phyloP scores from a whole-genome alignment of 2,888 invertebrate species.

The Tridacna gigas region DNA sequence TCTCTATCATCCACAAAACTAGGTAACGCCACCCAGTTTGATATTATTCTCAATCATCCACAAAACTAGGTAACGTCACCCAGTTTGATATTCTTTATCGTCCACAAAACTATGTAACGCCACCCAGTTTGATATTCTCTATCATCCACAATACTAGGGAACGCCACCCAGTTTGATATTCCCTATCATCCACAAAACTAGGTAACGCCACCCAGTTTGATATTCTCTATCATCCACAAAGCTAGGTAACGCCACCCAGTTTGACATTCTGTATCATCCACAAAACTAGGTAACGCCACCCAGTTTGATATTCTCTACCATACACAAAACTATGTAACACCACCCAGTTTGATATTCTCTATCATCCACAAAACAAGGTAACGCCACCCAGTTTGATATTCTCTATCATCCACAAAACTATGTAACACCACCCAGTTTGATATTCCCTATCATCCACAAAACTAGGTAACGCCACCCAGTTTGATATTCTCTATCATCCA shows the following conservation, averaged over 20 bases:
- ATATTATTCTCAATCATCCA: conserved; percentile 31
- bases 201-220: conserved; percentile 65
- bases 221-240: conserved; percentile 20
- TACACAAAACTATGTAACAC: conserved; percentile 54
- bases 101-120: conserved; percentile 55
- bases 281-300: conserved; percentile 57
- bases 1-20: not conserved
- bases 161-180: conserved; percentile 62
- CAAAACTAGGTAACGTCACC: conserved; percentile 57
- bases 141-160: conserved; percentile 45
- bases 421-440: conserved; percentile 65
- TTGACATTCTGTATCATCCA: conserved; percentile 44
- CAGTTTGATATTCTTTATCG: conserved; percentile 58
- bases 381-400: conserved; percentile 62
- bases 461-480: conserved; percentile 62
- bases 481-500: conserved; percentile 47
- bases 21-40: conserved; percentile 65
- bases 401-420: conserved; percentile 15
- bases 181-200: conserved; percentile 27
- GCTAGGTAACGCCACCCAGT: conserved; percentile 62
- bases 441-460: conserved; percentile 30
- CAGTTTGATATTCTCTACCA: conserved; percentile 55
- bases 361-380: conserved; percentile 46
- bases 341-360: conserved; percentile 57
- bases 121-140: conserved; percentile 57